Base-by-base conservation (phyloP, 2,113 vertebrate species). In the Coturnix japonica region DNA sequence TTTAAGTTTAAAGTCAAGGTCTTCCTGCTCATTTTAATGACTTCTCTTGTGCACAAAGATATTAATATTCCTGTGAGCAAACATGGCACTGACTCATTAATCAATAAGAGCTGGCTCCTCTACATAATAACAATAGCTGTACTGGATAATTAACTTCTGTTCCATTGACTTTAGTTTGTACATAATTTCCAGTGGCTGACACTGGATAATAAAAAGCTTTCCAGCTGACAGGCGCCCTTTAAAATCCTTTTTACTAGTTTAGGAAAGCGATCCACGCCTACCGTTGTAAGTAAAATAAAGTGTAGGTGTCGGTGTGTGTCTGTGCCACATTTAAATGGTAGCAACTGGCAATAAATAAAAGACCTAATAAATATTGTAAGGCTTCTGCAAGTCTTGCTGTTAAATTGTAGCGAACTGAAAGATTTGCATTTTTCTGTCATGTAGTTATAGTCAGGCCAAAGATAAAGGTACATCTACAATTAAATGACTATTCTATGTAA, bases 51-150 rank as follows among this genome's bases (percentile, higher is more conserved):
- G 97, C 97, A 95, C 51, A 96, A 95, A 96, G 95, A 97, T 97
- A 98, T 97, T 98, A 97, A 98, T 98, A 98, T 98, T 98, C 98
- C 96, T 98, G 96, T 97, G 98, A 98, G 98, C 98, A 97, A 98
- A 98, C 98, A 98, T 81, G 96, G 94, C 97, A 96, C 96, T 87
- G 97, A 96, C 97, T 98, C 97, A 98, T 98, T 98, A 98, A 98
- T 98, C 98, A 98, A 98, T 98, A 97, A 95, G 96, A 97, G 96
- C 97, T 96, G 96, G 97, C 96, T 98, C 96, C 95, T 97, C 96
- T 92, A 93, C 73, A 95, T 96, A 95, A 95, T 96, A 96, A 95
- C 95, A 95, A 94, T 95, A 95, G 93, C 93, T 0, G 0, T 92
- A 89, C 81, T 59, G 95, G 97, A 95, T 98, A 98, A 98, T 98